Percentiles rank a stretch among this genome's conserved stretches.
These are phyloP conservation scores for Koerneria pararmatus DNA, from an alignment of 2,888 invertebrate genomes.

Conservation along the genomic window DNA sequence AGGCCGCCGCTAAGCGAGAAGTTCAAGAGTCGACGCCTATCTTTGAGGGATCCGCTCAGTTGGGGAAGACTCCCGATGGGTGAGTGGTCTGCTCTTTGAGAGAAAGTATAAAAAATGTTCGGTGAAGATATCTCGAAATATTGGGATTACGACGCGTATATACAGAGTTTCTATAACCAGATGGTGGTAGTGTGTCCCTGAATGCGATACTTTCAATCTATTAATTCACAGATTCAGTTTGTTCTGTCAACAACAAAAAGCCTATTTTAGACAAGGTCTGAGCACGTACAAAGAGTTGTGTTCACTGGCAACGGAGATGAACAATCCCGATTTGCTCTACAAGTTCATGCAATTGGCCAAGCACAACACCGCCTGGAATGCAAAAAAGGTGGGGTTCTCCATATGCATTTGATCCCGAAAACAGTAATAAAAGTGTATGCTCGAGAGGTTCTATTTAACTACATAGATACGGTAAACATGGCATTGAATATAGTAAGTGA, in stretches of 20 bases:
- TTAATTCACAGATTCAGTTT: too few relatives aligned
- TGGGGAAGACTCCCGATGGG: conserved; percentile 83
- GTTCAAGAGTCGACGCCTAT: conserved; percentile 77
- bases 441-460: neutral
- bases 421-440: too few relatives aligned
- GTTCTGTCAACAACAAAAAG: neutral
- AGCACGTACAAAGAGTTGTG: conserved; percentile 90
- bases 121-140: too few relatives aligned
- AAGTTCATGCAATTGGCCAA: conserved; percentile 93
- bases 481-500: neutral
- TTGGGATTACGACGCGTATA: too few relatives aligned
- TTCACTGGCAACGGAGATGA: conserved; percentile 84
- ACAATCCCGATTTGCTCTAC: conserved; percentile 89
- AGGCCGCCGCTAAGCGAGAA: conserved; percentile 29
- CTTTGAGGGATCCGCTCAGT: conserved; percentile 80
- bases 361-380: conserved; percentile 89
- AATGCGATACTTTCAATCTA: too few relatives aligned
- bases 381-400: conserved; percentile 71
- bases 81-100: conserved; percentile 61
- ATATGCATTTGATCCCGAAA: too few relatives aligned
- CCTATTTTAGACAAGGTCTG: conserved; percentile 31
- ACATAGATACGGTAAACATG: neutral
- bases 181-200: too few relatives aligned
- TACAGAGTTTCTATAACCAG: too few relatives aligned
- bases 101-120: too few relatives aligned